Base-by-base conservation (phyloP, 2,797 vertebrate genomes). In the Pseudomugil tenellus region DNA sequence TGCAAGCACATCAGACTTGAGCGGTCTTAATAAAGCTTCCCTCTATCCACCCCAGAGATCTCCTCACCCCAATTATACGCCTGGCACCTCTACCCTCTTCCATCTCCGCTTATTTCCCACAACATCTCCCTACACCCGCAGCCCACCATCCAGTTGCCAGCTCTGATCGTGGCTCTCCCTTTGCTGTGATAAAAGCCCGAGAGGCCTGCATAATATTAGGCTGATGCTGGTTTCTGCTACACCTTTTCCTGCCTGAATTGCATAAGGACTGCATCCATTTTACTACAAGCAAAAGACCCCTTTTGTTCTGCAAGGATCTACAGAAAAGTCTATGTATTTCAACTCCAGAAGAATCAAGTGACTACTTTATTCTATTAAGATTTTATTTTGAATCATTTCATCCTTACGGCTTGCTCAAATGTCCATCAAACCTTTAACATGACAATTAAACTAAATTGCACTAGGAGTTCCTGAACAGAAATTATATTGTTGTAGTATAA, bases 11-110 rank as follows among this genome's bases (percentile, higher is more conserved):
- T 88, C 80, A 79, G 70, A 91, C 84, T 81, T 59, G 66, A 90
- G 81, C 83, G 41, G 86, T 90, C 92, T 93, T 92, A 92, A 93
- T 92, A 92, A 93, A 92, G 85, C 89, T 85, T 76, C 72, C 72
- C 72, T 87, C 80, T 76, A 90, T 91, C 88, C 89, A 87, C 87
- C 81, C 84, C 61, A 49, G 85, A 87, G 88, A 92, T 92, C 90
- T 87, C 80, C 90, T 94, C 92, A 92, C 91, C 92, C 90, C 92
- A 93, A 95, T 95, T 94, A 93, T 88, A 90, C 74, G 72, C 46
- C 86, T 83, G 89, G 89, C 90, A 92, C 89, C 87, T 86, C 89
- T 39, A 80, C 72, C 79, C 77, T 77, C 82, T 79, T 80, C 82
- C 72, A 64, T 67, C 81, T 73, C 74, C 74, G 77, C 85, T 79